Conservation (phyloP, 2,888 invertebrate species). For the Eilema sororculum region DNA sequence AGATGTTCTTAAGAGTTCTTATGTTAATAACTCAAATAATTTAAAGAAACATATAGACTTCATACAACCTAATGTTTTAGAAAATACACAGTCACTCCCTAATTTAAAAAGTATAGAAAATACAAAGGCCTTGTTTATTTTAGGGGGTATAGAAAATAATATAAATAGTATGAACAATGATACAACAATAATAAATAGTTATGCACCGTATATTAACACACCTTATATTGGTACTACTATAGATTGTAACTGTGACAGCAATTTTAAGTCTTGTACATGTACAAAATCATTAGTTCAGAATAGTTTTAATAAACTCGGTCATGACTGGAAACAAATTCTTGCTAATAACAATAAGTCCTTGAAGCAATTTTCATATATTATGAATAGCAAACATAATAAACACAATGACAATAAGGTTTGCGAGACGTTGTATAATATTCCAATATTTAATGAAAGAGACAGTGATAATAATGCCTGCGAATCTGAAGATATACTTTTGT, state of each 20-base stretch:
- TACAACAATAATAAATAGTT: neutral
- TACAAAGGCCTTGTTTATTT: conserved; percentile 18
- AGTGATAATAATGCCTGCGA: conserved; percentile 34
- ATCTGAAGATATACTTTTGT: conserved; percentile 56
- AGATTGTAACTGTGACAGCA: conserved; percentile 66
- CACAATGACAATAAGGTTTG: conserved; percentile 13
- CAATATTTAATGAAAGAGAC: conserved; percentile 6
- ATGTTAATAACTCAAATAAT: conserved; percentile 12
- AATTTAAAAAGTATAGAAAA: conserved; percentile 6
- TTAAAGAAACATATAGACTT: neutral
- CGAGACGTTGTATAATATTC: conserved; percentile 3
- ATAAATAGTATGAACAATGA: neutral
- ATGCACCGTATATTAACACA: neutral
- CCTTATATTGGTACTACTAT: conserved; percentile 71
- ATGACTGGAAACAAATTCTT: conserved; percentile 60
- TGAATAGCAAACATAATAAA: conserved; percentile 52
- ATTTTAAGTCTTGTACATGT: conserved; percentile 65
- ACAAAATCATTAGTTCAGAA: conserved; percentile 61
- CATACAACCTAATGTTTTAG: neutral
- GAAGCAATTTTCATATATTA: conserved; percentile 65
- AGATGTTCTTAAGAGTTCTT: conserved; percentile 21
- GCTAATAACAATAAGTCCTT: conserved; percentile 39
- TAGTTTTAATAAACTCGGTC: conserved; percentile 56
- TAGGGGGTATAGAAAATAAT: neutral
- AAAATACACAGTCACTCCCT: conserved; percentile 19